Evolutionary conservation across 2,888 invertebrate genomes (phyloP).

Genomic region (Tortricodes alternella): DNA sequence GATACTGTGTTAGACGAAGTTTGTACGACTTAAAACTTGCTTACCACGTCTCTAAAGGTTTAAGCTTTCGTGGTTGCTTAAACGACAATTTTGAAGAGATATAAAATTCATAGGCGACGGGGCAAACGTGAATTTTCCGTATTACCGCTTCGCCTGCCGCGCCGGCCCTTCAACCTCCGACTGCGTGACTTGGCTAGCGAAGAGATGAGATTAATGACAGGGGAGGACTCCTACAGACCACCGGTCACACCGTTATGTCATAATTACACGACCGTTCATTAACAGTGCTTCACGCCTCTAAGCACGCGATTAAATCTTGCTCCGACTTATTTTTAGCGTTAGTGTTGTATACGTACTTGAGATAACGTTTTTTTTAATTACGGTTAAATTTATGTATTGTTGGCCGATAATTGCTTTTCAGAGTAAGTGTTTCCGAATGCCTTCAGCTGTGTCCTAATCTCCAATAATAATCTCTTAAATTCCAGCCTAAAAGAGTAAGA

Average conservation of each 20-base stretch:
- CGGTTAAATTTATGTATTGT: too few species aligned
- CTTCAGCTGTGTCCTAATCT: too few species aligned
- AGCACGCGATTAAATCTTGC: constrained; percentile 1
- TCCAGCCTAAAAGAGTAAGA: too few species aligned
- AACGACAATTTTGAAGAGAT: constrained; percentile 22
- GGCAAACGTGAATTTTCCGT: constrained; percentile 42
- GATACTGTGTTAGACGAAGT: too few species aligned
- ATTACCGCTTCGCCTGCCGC: constrained; percentile 48
- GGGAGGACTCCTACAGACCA: constrained; percentile 54
- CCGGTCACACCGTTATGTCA: constrained; percentile 49
- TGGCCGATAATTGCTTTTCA: too few species aligned
- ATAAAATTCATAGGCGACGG: constrained; percentile 18
- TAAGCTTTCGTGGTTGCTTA: too few species aligned
- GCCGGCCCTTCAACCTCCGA: constrained; percentile 44
- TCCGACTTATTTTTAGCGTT: constrained; percentile 7
- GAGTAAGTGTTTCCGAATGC: too few species aligned
- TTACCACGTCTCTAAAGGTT: too few species aligned
- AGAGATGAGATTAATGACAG: constrained; percentile 76
- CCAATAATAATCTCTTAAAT: too few species aligned
- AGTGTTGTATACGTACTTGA: background rate
- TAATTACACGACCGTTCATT: constrained; percentile 21
- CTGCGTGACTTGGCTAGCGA: constrained; percentile 66
- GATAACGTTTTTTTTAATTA: background rate
- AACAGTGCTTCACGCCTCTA: constrained; percentile 10
- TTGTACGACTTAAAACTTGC: too few species aligned